Evolutionary conservation across 1,140 invertebrate species (phyloP).

Genomic region (Ladona fulva): DNA sequence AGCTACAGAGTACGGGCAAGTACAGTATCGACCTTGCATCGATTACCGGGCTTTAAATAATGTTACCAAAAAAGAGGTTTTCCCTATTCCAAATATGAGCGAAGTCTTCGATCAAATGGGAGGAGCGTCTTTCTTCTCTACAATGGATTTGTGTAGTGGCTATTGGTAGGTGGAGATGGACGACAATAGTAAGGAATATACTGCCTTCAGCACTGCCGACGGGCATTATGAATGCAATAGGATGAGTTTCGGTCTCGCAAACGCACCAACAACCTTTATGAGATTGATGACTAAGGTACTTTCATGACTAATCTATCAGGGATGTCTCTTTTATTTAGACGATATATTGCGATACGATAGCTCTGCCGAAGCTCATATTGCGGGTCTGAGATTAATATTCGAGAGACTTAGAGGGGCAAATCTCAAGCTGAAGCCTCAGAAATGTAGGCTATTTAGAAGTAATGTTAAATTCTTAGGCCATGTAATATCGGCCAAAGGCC

Average conservation of each 20-base stretch:
- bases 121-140: too few relatives aligned
- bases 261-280: constrained; percentile 24
- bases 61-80: constrained; percentile 19
- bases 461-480: constrained; percentile 11
- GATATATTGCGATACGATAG: not conserved
- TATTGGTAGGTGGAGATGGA: too few relatives aligned
- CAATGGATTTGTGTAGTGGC: too few relatives aligned
- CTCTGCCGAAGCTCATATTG: not conserved
- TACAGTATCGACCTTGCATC: not conserved
- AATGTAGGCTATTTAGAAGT: too few relatives aligned
- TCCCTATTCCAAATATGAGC: too few relatives aligned
- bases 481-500: not conserved
- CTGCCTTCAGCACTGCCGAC: constrained; percentile 27
- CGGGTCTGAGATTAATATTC: not conserved
- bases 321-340: not conserved
- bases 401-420: not conserved
- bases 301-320: not conserved
- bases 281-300: constrained; percentile 20
- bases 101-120: too few relatives aligned
- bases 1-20: not conserved
- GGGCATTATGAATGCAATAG: constrained; percentile 26
- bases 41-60: too few relatives aligned
- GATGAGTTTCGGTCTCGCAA: constrained; percentile 28
- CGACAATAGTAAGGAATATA: constrained; percentile 26
- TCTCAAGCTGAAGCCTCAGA: not conserved